Conservation (phyloP, 2,113 vertebrate genomes). For the Raja brachyura region DNA sequence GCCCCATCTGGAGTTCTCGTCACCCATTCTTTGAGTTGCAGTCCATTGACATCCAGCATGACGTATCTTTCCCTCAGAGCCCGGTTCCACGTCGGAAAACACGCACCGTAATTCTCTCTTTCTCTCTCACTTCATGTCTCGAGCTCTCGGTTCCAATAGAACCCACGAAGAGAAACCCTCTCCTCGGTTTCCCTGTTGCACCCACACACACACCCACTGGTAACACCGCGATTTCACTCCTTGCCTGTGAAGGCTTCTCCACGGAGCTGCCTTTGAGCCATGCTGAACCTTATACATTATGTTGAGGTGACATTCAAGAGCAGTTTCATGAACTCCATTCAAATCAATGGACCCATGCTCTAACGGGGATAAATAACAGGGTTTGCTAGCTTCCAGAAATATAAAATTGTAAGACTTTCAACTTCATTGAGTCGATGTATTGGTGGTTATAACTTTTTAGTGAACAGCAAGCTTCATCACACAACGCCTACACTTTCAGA, state of each 20-base stretch:
- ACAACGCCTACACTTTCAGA: too few relatives aligned
- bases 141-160: neutral
- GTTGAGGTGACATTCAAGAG: neutral
- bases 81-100: neutral
- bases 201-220: neutral
- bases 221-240: neutral
- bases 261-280: neutral
- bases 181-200: neutral
- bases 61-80: too few relatives aligned
- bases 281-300: neutral
- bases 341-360: neutral
- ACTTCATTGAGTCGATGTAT: too few relatives aligned
- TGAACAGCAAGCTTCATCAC: neutral
- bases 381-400: neutral
- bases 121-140: neutral
- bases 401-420: neutral
- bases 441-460: neutral
- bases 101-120: neutral
- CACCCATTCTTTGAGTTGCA: neutral
- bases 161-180: neutral
- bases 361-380: neutral
- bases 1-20: neutral
- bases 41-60: too few relatives aligned
- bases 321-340: neutral
- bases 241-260: neutral